A percentile compares a stretch with the other conserved stretches of the same genome.
Conservation (phyloP, 2,888 invertebrate species). For the Cheilosia vulpina region DNA sequence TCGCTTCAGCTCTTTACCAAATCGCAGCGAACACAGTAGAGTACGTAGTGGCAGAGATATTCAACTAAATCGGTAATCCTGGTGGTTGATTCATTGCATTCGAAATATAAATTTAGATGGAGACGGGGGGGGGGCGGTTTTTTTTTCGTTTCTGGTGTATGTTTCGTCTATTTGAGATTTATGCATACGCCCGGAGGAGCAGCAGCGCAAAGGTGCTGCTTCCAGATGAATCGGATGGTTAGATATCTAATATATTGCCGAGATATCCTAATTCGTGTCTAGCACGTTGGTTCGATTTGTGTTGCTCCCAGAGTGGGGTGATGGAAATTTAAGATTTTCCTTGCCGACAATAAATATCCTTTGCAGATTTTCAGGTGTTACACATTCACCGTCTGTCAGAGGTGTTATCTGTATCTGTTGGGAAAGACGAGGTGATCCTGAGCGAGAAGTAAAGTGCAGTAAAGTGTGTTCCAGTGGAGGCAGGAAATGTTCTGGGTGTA, state of each 20-base stretch:
- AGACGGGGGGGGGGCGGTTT: background rate
- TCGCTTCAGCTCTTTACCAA: conserved; percentile 33
- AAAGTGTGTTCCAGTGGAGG: conserved; percentile 39
- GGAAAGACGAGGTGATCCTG: conserved; percentile 7
- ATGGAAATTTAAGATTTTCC: conserved; percentile 72
- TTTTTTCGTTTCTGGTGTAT: conserved; percentile 7
- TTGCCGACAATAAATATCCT: conserved; percentile 65
- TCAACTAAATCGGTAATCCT: conserved; percentile 73
- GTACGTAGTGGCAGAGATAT: conserved; percentile 43
- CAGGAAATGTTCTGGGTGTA: conserved; percentile 29
- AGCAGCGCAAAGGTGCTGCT: conserved; percentile 29
- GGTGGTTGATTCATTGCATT: conserved; percentile 70
- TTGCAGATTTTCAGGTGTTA: conserved; percentile 69
- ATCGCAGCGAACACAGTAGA: conserved; percentile 28
- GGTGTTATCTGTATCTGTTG: background rate
- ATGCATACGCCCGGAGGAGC: conserved; percentile 35
- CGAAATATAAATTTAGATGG: conserved; percentile 22
- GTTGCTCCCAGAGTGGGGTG: conserved; percentile 7
- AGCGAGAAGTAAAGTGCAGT: conserved; percentile 44
- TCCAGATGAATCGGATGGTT: conserved; percentile 60
- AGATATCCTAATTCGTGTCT: conserved; percentile 65
- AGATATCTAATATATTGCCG: conserved; percentile 54
- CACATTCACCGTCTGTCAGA: conserved; percentile 10
- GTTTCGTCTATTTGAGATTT: conserved; percentile 58
- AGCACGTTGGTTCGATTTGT: conserved; percentile 45